A percentile compares a stretch with the other conserved stretches of the same genome.
Conservation (phyloP, 2,888 invertebrate species). For the Drosophila seclusa region DNA sequence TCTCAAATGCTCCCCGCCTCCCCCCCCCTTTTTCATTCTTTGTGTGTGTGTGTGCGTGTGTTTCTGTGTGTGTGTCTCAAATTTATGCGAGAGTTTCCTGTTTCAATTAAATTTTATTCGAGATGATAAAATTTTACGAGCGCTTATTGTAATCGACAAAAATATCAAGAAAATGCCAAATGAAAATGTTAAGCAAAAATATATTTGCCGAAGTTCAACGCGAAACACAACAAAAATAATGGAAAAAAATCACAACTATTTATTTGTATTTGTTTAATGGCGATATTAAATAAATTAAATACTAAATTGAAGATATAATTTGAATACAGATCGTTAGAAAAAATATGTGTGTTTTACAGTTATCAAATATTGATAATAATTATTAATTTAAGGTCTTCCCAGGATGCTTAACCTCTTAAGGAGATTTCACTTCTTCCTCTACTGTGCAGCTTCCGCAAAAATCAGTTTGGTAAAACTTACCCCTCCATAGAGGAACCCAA, state of each 20-base stretch:
- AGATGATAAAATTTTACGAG: constrained; percentile 75
- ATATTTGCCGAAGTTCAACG: constrained; percentile 47
- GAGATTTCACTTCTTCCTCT: neutral
- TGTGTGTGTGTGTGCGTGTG: constrained; percentile 4
- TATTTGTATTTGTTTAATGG: neutral
- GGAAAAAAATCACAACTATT: neutral
- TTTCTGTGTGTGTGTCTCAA: constrained; percentile 28
- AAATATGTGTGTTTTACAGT: neutral
- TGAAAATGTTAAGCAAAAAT: constrained; percentile 51
- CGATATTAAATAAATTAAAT: neutral
- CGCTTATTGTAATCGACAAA: constrained; percentile 63
- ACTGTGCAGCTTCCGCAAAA: neutral
- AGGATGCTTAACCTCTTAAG: neutral
- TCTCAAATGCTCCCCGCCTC: constrained; percentile 16
- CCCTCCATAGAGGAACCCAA: neutral
- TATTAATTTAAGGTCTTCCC: neutral
- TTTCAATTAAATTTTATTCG: constrained; percentile 81
- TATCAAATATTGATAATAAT: neutral
- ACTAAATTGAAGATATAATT: neutral
- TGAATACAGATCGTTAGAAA: neutral
- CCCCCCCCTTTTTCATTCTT: constrained; percentile 10
- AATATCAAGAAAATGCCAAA: constrained; percentile 67
- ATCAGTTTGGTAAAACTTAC: neutral
- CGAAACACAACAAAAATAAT: constrained; percentile 18
- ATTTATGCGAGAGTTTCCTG: constrained; percentile 79